Evolutionary conservation across 1,140 invertebrate species (phyloP).

Genomic region (Sesamia nonagrioides): DNA sequence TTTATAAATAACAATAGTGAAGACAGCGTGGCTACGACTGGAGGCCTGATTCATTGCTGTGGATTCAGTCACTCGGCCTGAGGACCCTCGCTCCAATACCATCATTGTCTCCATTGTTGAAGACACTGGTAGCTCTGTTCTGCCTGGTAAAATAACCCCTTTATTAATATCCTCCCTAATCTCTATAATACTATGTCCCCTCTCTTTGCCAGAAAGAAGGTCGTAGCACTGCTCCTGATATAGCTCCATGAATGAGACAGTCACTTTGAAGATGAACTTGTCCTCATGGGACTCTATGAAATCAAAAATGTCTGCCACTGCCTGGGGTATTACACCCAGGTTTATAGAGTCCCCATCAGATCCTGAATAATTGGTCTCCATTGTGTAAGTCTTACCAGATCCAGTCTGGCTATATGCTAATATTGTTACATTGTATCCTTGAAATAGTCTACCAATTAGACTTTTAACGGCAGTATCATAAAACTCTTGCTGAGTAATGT

Average conservation of each 20-base stretch:
- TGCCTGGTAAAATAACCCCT: constrained; percentile 90
- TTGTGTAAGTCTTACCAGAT: constrained; percentile 97
- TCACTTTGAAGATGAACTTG: constrained; percentile 91
- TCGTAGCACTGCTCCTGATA: constrained; percentile 94
- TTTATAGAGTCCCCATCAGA: constrained; percentile 86
- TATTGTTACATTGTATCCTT: constrained; percentile 97
- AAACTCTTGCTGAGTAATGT: constrained; percentile 91
- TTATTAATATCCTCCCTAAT: constrained; percentile 93
- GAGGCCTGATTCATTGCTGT: constrained; percentile 98
- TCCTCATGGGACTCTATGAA: constrained; percentile 89
- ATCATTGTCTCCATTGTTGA: constrained; percentile 89
- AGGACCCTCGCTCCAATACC: constrained; percentile 92
- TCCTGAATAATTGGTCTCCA: constrained; percentile 94
- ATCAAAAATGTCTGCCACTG: constrained; percentile 94
- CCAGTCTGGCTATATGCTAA: constrained; percentile 98
- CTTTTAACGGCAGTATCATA: constrained; percentile 93
- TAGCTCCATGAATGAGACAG: constrained; percentile 93
- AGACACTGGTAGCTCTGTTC: constrained; percentile 90
- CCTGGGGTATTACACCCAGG: constrained; percentile 93
- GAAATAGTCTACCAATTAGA: constrained; percentile 93
- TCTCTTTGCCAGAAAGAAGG: constrained; percentile 90
- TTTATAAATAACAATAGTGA: constrained; percentile 94
- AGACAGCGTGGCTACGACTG: constrained; percentile 97
- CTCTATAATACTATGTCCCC: constrained; percentile 92
- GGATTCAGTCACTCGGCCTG: constrained; percentile 93